These are phyloP conservation scores for Numenius arquata DNA, from an alignment of 2,113 vertebrate genomes.

Conservation along the genomic window DNA sequence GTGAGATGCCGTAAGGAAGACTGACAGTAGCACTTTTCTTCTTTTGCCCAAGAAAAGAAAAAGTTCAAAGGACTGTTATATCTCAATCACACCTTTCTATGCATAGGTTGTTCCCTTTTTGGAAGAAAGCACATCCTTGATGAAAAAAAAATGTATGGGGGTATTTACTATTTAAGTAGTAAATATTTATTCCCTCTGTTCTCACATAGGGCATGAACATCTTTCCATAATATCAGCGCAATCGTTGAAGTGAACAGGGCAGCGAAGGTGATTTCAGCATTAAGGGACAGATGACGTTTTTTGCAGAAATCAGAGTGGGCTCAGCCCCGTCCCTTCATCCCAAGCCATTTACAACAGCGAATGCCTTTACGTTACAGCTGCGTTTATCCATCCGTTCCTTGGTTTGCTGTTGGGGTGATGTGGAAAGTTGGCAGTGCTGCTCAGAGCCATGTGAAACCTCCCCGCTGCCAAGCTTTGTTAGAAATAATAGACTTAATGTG, in stretches of 20 bases:
- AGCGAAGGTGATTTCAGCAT: neutral
- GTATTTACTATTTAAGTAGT: no score
- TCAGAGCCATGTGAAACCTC: neutral
- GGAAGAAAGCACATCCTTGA: neutral
- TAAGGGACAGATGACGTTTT: fast-evolving
- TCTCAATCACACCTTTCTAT: neutral
- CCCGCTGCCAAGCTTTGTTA: neutral
- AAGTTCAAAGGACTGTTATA: neutral
- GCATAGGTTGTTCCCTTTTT: neutral
- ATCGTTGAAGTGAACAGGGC: neutral
- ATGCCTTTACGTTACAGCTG: neutral
- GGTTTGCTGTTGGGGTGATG: neutral
- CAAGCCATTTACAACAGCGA: neutral
- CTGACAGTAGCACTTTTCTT: neutral
- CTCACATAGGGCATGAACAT: fast-evolving
- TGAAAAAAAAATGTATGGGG: neutral
- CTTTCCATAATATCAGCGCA: neutral
- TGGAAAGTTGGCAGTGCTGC: slow-evolving; percentile 5
- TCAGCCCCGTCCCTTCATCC: neutral
- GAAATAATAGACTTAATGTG: neutral
- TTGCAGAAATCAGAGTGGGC: neutral
- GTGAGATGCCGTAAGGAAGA: neutral
- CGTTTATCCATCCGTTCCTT: neutral
- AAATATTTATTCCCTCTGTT: neutral
- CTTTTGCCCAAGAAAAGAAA: neutral